phyloP scores from a whole-genome alignment of 2,113 vertebrate species.

The Vombatus ursinus region DNA sequence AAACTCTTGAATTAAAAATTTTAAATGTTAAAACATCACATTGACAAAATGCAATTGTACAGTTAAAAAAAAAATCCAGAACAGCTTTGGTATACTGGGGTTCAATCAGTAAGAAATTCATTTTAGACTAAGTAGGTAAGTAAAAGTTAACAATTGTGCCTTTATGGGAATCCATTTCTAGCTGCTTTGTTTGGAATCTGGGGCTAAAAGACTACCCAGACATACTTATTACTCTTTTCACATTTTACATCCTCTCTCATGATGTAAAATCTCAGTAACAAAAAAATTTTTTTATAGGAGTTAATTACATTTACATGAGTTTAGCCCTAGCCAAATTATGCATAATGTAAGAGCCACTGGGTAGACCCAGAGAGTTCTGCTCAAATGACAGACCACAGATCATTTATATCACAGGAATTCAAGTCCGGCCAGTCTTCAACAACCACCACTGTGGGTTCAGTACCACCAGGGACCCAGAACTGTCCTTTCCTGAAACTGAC shows the following conservation, averaged over 20 bases:
- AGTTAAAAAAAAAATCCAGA: not conserved
- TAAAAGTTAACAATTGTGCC: not conserved
- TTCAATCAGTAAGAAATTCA: constrained; percentile 4
- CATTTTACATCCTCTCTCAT: not conserved
- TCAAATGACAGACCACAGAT: not conserved
- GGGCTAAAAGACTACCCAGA: not conserved
- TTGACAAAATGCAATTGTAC: not conserved
- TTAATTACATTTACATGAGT: constrained; percentile 19
- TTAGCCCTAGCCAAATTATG: constrained; percentile 41
- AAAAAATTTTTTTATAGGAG: constrained; percentile 10
- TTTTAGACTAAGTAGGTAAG: constrained; percentile 37
- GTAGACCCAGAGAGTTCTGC: not conserved
- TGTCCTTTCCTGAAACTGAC: constrained; percentile 22
- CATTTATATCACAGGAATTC: constrained; percentile 34
- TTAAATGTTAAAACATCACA: constrained; percentile 6
- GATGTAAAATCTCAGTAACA: constrained; percentile 19
- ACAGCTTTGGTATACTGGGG: not conserved
- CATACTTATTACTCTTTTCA: not conserved
- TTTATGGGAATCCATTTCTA: not conserved
- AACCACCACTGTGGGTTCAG: too few species aligned
- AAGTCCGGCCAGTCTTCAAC: constrained; percentile 1
- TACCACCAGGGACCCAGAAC: constrained; percentile 20
- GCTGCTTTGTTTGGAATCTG: not conserved
- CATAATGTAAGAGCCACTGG: constrained; percentile 36
- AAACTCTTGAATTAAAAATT: not conserved